Evolutionary conservation across 1,140 invertebrate genomes (phyloP), one percentile per base, ranked within the genome.

Genomic region (Drosophila athabasca): DNA sequence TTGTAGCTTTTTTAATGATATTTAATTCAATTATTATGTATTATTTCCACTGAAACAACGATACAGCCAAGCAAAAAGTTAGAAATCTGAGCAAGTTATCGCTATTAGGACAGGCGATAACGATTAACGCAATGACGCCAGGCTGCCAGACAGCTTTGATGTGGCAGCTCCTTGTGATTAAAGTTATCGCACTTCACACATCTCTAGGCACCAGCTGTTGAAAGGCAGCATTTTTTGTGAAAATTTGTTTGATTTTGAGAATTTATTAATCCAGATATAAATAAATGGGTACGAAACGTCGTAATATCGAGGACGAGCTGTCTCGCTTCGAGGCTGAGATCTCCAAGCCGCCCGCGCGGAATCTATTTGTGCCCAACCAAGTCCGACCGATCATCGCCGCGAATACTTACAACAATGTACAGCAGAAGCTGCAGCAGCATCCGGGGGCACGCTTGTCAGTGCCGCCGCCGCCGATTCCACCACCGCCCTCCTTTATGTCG

Each of bases 311-410:
- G 92, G 96, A 96, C 92, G 96, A 97, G 92, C 95, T 96, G 94
- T 96, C 94, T 78, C 95, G 96, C 75, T 97, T 97, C 91, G 96
- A 97, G 89, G 96, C 96, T n/a, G 96, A 97, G 92, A 97, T 97
- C 68, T 95, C 95, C 6, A 94, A 54, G 92, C 92, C 52, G 7
- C 78, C 76, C 7, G 44, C 75, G 2, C 75, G 83, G 4, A 82
- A 90, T 45, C 79, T 92, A 1, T 92, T 94, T 62, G 91, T 93
- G 41, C 92, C 93, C 22, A 92, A 92, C 22, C 92, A 93, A 52
- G 93, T 94, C 5, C 92, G 94, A 17, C 94, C 94, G 11, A 94
- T 95, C 13, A 95, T 95, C 35, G 94, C 94, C 11, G 93, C 94
- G 5, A 94, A 94, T 69, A 95, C 95, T 3, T 95, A 95, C 81